Conservation (phyloP, 1,140 invertebrate species). For the Drosophila willistoni region DNA sequence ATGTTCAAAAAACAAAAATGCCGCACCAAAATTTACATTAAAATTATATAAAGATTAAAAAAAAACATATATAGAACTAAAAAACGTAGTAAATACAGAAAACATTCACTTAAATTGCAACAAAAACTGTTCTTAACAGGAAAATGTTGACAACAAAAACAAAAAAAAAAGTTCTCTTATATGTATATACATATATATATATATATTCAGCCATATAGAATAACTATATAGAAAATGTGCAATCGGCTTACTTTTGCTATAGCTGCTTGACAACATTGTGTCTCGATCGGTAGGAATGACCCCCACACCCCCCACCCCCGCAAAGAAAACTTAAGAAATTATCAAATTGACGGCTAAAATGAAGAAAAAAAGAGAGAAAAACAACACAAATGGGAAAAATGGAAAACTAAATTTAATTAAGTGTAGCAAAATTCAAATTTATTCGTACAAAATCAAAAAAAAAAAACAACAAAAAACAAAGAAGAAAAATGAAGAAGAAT, state of each 20-base stretch:
- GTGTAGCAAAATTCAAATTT: slow-evolving; percentile 5
- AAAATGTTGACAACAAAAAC: background rate
- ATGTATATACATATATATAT: background rate
- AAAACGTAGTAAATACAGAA: background rate
- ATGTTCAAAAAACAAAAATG: background rate
- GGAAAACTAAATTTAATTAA: slow-evolving; percentile 5
- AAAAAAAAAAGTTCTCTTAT: background rate
- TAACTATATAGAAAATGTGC: slow-evolving; percentile 2
- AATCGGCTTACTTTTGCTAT: background rate
- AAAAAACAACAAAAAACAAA: background rate
- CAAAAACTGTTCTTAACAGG: background rate
- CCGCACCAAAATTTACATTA: background rate
- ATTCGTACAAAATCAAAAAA: too few species aligned
- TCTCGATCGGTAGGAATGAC: background rate
- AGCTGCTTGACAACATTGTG: background rate
- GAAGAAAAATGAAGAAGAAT: background rate
- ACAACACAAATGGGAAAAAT: too few species aligned
- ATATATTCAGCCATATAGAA: slow-evolving; percentile 4
- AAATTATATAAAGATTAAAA: background rate
- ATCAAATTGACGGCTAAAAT: background rate
- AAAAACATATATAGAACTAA: background rate
- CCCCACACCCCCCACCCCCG: background rate
- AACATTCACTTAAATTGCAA: background rate
- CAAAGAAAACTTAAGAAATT: background rate
- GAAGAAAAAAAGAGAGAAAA: too few species aligned